These are phyloP conservation scores for Neolamprologus longior DNA, from an alignment of 2,113 vertebrate species.

Conservation along the genomic window DNA sequence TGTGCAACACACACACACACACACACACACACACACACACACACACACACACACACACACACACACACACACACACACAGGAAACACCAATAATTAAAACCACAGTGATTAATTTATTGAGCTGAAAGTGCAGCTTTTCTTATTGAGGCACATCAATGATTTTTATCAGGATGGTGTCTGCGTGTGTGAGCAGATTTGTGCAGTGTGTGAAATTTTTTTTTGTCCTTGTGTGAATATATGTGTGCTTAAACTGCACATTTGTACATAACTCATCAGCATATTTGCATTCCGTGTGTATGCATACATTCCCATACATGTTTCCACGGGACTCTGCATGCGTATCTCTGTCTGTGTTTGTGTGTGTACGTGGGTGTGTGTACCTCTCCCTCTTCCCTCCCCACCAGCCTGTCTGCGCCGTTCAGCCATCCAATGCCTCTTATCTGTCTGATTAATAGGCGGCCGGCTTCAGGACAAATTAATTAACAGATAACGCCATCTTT, in stretches of 20 bases:
- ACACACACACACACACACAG: background rate
- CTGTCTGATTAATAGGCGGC: slow-evolving; percentile 99
- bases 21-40: background rate
- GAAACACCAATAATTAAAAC: slow-evolving; percentile 97
- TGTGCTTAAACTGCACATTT: slow-evolving; percentile 53
- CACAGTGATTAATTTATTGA: slow-evolving; percentile 99
- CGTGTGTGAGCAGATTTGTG: slow-evolving; percentile 68
- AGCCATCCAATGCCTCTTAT: slow-evolving; percentile 99
- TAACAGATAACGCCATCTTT: slow-evolving; percentile 99
- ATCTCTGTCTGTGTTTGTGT: background rate
- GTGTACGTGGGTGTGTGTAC: background rate
- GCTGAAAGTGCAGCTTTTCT: slow-evolving; percentile 92
- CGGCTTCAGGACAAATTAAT: slow-evolving; percentile 99
- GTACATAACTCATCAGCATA: background rate
- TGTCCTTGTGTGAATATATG: slow-evolving; percentile 22
- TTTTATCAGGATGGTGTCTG: slow-evolving; percentile 83
- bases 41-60: background rate
- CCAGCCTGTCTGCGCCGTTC: slow-evolving; percentile 93
- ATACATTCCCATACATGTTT: slow-evolving; percentile 54
- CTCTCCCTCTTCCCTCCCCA: background rate
- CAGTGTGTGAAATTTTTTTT: background rate
- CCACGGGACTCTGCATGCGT: slow-evolving; percentile 64
- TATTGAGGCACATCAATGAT: slow-evolving; percentile 95
- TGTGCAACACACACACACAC: background rate
- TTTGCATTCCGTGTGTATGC: background rate